phyloP scores from a whole-genome alignment of 2,888 invertebrate genomes.

The Pomacea canaliculata region DNA sequence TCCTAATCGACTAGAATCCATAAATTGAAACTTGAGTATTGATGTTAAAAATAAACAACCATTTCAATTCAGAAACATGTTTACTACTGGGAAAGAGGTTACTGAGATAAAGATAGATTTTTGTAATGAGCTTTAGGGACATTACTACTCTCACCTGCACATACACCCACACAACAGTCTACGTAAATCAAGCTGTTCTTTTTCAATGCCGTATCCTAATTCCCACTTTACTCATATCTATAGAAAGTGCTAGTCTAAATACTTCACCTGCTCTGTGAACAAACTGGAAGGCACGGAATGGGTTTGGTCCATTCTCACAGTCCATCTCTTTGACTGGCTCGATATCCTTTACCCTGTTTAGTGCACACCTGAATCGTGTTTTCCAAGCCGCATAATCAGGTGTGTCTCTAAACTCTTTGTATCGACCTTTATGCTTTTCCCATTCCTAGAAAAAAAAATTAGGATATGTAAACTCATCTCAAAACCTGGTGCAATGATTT shows the following conservation, averaged over 20 bases:
- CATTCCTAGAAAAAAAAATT: background rate
- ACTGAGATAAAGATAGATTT: too few species aligned
- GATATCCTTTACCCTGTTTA: constrained; percentile 1
- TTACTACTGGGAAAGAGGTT: too few species aligned
- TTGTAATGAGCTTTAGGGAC: too few species aligned
- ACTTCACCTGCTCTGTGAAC: background rate
- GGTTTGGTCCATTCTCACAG: constrained; percentile 1
- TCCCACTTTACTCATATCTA: background rate
- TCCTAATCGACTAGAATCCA: too few species aligned
- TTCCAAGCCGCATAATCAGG: background rate
- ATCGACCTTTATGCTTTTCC: constrained; percentile 1
- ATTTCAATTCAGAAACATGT: too few species aligned
- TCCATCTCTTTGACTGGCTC: constrained; percentile 1
- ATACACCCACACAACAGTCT: too few species aligned
- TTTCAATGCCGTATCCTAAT: background rate
- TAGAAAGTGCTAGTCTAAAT: background rate
- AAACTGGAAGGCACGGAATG: constrained; percentile 13
- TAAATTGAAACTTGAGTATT: too few species aligned
- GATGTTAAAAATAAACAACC: too few species aligned
- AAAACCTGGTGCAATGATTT: too few species aligned
- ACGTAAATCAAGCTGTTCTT: too few species aligned
- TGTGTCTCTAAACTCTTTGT: background rate
- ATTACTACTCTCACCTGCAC: too few species aligned
- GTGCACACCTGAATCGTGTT: background rate
- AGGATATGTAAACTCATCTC: too few species aligned